A percentile compares a stretch with the other conserved stretches of the same genome.
Evolutionary conservation across 1,140 invertebrate species (phyloP).

Genomic region (Olivierus martensii): DNA sequence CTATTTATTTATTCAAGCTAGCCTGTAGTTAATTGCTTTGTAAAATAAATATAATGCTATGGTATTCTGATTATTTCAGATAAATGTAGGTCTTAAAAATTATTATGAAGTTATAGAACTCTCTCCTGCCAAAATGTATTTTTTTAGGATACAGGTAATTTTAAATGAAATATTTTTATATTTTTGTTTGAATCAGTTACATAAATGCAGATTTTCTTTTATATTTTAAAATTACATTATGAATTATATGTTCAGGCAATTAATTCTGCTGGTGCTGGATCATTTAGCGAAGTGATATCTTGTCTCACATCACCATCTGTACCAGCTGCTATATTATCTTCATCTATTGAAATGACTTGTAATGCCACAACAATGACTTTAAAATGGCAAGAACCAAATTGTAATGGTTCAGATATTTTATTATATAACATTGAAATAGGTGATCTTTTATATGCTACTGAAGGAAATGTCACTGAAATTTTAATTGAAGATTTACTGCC

Average conservation of each 20-base stretch:
- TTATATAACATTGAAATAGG: constrained; percentile 60
- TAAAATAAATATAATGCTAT: too few species aligned
- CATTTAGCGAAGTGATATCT: constrained; percentile 47
- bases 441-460: constrained; percentile 32
- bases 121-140: too few species aligned
- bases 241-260: constrained; percentile 51
- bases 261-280: constrained; percentile 58
- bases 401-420: constrained; percentile 53
- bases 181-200: too few species aligned
- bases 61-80: too few species aligned
- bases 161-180: too few species aligned
- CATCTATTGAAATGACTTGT: constrained; percentile 42
- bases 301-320: constrained; percentile 53
- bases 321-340: constrained; percentile 48
- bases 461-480: constrained; percentile 28
- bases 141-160: too few species aligned
- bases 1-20: constrained; percentile 17
- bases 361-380: constrained; percentile 44
- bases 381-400: constrained; percentile 50
- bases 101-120: too few species aligned
- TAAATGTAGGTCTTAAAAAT: too few species aligned
- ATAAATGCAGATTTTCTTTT: too few species aligned
- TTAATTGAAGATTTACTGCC: constrained; percentile 36
- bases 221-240: constrained; percentile 30
- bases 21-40: too few species aligned